Conservation (phyloP, 2,888 invertebrate species). For the Rhynchonema sp. region DNA sequence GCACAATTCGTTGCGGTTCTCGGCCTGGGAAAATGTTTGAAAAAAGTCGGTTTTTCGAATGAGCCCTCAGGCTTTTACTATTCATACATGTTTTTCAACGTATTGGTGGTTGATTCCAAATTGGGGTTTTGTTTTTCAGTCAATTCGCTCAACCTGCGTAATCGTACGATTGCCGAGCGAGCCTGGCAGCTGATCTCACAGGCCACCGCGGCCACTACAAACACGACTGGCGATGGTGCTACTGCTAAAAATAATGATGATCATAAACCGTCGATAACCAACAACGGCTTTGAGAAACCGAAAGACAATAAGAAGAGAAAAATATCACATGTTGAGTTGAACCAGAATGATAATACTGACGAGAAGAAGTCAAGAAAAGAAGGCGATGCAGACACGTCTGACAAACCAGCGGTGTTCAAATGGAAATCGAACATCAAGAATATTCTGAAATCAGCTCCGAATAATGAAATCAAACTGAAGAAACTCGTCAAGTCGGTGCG, state of each 20-base stretch:
- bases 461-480: not conserved
- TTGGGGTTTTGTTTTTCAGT: too few relatives aligned
- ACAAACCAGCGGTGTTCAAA: not conserved
- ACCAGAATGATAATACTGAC: not conserved
- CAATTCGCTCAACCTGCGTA: conserved; percentile 5
- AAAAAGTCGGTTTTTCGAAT: too few relatives aligned
- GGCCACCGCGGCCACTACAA: not conserved
- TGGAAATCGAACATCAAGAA: not conserved
- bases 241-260: too few relatives aligned
- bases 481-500: too few relatives aligned
- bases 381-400: not conserved
- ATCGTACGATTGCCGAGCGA: not conserved
- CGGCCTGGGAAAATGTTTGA: too few relatives aligned
- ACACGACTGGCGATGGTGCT: not conserved
- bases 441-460: not conserved
- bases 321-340: not conserved
- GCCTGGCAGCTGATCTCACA: conserved; percentile 6
- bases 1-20: not conserved
- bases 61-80: not conserved
- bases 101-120: too few relatives aligned
- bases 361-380: not conserved
- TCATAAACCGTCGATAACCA: not conserved
- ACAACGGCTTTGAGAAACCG: too few relatives aligned
- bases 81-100: too few relatives aligned
- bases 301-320: not conserved